These are phyloP conservation scores for Metallyticus violacea DNA, from an alignment of 2,888 invertebrate species.

Conservation along the genomic window DNA sequence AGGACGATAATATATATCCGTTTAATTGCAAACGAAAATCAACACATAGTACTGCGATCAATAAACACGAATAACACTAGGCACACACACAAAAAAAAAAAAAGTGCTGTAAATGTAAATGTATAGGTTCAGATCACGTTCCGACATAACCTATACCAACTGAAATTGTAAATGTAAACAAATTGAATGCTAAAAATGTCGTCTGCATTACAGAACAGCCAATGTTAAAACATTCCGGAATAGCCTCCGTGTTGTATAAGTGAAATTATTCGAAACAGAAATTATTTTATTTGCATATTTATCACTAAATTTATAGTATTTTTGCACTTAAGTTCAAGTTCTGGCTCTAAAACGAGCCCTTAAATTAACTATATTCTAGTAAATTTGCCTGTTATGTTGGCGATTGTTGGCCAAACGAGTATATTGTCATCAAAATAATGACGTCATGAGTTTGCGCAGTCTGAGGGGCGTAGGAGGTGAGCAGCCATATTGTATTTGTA, in stretches of 20 bases:
- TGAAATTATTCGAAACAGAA: not conserved
- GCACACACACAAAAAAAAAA: no score
- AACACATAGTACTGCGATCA: no score
- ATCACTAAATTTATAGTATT: not conserved
- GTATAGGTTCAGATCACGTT: no score
- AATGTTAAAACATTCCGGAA: not conserved
- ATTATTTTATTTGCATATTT: not conserved
- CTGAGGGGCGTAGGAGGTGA: slow-evolving; percentile 30
- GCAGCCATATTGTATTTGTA: slow-evolving; percentile 28
- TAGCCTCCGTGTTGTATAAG: not conserved
- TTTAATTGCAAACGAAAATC: no score
- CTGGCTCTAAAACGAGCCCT: not conserved
- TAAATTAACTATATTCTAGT: not conserved
- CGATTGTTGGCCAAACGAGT: not conserved
- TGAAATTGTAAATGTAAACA: no score
- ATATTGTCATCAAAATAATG: not conserved
- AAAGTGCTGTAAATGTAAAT: no score
- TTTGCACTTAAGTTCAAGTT: not conserved
- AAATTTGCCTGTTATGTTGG: not conserved
- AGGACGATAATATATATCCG: no score
- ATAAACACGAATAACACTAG: no score
- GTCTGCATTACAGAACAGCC: not conserved
- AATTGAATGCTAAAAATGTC: not conserved
- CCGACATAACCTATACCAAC: no score
- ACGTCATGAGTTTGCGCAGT: slow-evolving; percentile 28